Base-by-base conservation (phyloP, 2,888 invertebrate species). In the Orthonychiurus folsomi region DNA sequence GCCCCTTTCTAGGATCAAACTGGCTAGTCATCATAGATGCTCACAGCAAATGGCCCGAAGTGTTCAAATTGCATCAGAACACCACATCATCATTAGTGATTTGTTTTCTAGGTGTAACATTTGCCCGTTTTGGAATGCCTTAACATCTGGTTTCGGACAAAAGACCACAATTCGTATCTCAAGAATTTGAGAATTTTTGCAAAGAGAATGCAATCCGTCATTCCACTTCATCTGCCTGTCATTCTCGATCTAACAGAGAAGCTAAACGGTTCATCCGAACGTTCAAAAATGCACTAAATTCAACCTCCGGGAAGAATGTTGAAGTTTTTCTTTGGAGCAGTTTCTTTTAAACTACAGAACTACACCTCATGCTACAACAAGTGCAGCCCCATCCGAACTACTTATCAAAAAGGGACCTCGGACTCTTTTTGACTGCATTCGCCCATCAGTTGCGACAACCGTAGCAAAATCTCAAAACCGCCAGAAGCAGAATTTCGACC, bases 21-120 rank as follows among this genome's bases (percentile, higher is more conserved):
- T 68, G 65, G 65, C 50, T 68, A 0, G 48, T 66, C 18, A 26
- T 65, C 2, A 53, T 62, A 1, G 67, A 67, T 47, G 66, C 68
- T 1, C 59, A 62, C 15, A 50, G 57, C 12, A 66, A 68, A 56
- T 68, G 68, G 68, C 64, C 68, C 21, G 64, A 66, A 56, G 64
- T 62, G 2, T 57, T 57, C 47, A 5, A 25, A 20, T n/a, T 64
- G 50, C 20, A 62, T 20, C 25, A 28, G 12, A 56, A 56, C 27
- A 37, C 63, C 15, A 63, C 66, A 20, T 53, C 59, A 23, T 9
- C 57, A 5, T 56, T 28, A 26, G 60, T 60, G 3, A 59, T 60
- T n/a, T 1, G 5, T 15, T 50, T 52, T 23, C 21, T 65, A 1
- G 1, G 53, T 3, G 65, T 60, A 20, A n/a, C 24, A 1, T 26